These are phyloP conservation scores for Acomys russatus DNA, from an alignment of 2,797 vertebrate genomes.

Conservation along the genomic window DNA sequence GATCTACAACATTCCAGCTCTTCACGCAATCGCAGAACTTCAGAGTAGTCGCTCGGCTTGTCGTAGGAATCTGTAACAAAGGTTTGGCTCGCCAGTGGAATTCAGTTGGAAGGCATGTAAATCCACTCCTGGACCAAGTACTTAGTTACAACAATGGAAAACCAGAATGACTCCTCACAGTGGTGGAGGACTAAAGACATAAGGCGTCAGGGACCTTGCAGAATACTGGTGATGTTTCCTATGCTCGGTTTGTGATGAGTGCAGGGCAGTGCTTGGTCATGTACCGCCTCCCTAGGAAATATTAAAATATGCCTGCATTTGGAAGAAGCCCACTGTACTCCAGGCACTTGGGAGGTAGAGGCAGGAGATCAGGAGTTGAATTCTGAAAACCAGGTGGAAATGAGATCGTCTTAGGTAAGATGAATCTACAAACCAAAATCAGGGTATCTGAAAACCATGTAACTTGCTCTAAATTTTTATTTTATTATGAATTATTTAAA, in stretches of 20 bases:
- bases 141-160: background rate
- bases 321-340: background rate
- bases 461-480: background rate
- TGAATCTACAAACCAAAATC: background rate
- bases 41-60: background rate
- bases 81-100: background rate
- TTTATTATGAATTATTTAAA: background rate
- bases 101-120: background rate
- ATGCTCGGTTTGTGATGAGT: background rate
- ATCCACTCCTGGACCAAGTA: background rate
- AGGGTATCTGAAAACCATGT: background rate
- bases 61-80: background rate
- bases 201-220: background rate
- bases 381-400: background rate
- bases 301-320: background rate
- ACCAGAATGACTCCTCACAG: background rate
- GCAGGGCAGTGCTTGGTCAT: background rate
- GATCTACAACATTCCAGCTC: background rate
- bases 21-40: background rate
- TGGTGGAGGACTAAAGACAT: background rate
- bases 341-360: background rate
- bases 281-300: background rate
- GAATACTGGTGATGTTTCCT: fast-evolving
- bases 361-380: too few relatives aligned
- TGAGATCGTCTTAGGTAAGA: background rate